Percentiles rank a stretch among this genome's conserved stretches.
phyloP scores from a whole-genome alignment of 1,140 invertebrate genomes.

The Probaryconus sp. region DNA sequence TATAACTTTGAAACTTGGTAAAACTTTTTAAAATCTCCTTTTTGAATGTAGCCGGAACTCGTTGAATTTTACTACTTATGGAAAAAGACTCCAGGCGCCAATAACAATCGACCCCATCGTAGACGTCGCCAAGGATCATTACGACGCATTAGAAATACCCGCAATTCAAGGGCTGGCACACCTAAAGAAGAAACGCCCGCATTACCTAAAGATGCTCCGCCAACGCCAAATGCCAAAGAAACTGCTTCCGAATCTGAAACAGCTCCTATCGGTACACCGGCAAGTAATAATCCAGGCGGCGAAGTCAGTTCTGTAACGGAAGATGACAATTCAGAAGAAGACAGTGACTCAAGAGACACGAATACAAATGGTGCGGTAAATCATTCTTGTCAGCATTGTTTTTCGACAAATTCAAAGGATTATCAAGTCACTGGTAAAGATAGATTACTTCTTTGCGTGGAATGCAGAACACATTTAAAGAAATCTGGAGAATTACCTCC shows the following conservation, averaged over 20 bases:
- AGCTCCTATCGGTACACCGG: slow-evolving; percentile 66
- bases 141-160: slow-evolving; percentile 90
- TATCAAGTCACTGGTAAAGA: slow-evolving; percentile 87
- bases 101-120: slow-evolving; percentile 94
- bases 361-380: slow-evolving; percentile 76
- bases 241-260: slow-evolving; percentile 68
- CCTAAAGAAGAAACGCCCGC: slow-evolving; percentile 80
- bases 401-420: slow-evolving; percentile 81
- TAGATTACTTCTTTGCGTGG: slow-evolving; percentile 86
- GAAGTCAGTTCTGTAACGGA: slow-evolving; percentile 95
- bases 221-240: slow-evolving; percentile 71
- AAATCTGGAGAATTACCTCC: slow-evolving; percentile 89
- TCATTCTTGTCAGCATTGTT: slow-evolving; percentile 79
- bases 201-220: slow-evolving; percentile 77
- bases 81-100: slow-evolving; percentile 99
- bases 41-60: slow-evolving; percentile 87
- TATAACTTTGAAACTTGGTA: no score
- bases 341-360: slow-evolving; percentile 91
- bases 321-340: slow-evolving; percentile 95
- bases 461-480: slow-evolving; percentile 89
- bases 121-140: slow-evolving; percentile 92
- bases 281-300: slow-evolving; percentile 76
- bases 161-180: slow-evolving; percentile 83
- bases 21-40: neutral
- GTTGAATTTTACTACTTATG: slow-evolving; percentile 99